Percentiles rank a stretch among this genome's conserved stretches.
phyloP scores from a whole-genome alignment of 2,797 vertebrate species.

The Sphenopsis melanotis region DNA sequence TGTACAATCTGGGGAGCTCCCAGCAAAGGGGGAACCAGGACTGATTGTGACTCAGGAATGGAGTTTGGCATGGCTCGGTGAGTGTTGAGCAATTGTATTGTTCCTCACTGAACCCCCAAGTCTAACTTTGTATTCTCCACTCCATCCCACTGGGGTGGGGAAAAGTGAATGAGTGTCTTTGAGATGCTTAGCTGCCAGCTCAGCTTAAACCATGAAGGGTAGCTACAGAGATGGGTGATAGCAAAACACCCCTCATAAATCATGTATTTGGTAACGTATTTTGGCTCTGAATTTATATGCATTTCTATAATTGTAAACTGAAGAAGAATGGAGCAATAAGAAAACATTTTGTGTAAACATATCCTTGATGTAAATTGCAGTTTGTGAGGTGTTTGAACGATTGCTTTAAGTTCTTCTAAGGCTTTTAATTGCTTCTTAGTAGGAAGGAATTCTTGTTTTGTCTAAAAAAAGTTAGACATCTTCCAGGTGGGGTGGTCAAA shows the following conservation, averaged over 20 bases:
- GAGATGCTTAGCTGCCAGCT: neutral
- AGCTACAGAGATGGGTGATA: neutral
- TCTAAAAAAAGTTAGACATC: neutral
- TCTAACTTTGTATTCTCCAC: neutral
- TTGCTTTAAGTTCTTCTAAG: neutral
- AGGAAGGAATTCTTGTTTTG: neutral
- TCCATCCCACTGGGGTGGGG: no score
- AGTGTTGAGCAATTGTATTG: neutral
- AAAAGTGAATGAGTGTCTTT: neutral
- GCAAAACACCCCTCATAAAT: neutral
- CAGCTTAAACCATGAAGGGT: neutral
- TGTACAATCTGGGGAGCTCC: neutral
- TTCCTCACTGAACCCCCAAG: neutral
- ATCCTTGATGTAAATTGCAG: neutral
- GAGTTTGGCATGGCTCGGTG: neutral
- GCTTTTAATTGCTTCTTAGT: neutral
- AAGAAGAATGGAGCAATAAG: neutral
- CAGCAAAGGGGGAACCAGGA: neutral
- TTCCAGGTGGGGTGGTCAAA: neutral
- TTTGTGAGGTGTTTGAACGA: neutral
- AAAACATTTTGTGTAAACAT: neutral
- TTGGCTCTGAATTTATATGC: neutral
- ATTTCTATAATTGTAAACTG: neutral
- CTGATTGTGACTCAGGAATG: accelerated
- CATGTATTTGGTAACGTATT: neutral